Evolutionary conservation across 2,113 vertebrate species (phyloP).

Genomic region (Heterotis niloticus): DNA sequence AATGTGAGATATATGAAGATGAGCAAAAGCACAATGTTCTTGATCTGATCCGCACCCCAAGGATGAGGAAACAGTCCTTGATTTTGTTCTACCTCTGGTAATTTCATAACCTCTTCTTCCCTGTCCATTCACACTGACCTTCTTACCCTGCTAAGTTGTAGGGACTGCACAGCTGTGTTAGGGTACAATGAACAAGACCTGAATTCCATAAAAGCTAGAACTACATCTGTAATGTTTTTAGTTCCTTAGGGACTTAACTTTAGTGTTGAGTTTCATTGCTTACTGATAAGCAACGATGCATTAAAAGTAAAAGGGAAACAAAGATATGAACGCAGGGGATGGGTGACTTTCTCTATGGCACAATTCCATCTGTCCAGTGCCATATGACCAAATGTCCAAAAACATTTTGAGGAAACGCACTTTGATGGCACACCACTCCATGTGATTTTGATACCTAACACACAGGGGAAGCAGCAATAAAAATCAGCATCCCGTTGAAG

Average conservation of each 20-base stretch:
- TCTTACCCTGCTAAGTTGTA: neutral
- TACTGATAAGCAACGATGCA: neutral
- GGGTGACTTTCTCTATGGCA: too few relatives aligned
- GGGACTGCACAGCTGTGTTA: neutral
- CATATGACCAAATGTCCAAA: too few relatives aligned
- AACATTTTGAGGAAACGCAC: too few relatives aligned
- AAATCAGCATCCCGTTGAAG: too few relatives aligned
- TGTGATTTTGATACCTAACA: too few relatives aligned
- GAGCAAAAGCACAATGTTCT: slow-evolving; percentile 44
- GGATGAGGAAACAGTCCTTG: slow-evolving; percentile 55
- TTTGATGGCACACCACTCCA: too few relatives aligned
- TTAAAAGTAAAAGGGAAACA: neutral
- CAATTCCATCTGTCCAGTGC: too few relatives aligned
- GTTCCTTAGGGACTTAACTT: too few relatives aligned
- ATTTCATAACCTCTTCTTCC: slow-evolving; percentile 30
- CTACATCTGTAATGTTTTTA: neutral
- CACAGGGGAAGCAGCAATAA: too few relatives aligned
- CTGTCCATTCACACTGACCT: neutral
- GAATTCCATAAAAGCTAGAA: neutral
- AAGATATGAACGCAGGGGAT: neutral
- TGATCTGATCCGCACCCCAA: slow-evolving; percentile 55
- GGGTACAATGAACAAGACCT: neutral
- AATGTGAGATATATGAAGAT: slow-evolving; percentile 12
- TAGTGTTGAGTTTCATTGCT: too few relatives aligned
- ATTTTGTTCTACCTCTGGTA: slow-evolving; percentile 62